These are phyloP conservation scores for Thymelicus lineola DNA, from an alignment of 2,888 invertebrate genomes.

Conservation along the genomic window DNA sequence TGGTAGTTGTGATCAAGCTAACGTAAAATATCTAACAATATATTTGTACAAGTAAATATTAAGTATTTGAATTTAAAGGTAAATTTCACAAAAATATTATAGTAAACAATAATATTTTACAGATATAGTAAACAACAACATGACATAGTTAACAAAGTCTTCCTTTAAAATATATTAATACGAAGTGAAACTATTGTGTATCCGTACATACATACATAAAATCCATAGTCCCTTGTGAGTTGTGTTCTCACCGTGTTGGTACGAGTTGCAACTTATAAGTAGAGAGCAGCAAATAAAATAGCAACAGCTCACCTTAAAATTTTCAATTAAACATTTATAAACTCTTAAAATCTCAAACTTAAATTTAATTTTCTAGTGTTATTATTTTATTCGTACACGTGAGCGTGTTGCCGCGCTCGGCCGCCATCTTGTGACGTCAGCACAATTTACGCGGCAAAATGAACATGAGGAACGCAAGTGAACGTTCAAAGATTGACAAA, in stretches of 20 bases:
- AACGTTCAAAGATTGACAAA: constrained; percentile 40
- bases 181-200: too few species aligned
- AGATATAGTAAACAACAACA: too few species aligned
- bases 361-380: background rate
- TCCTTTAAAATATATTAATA: too few species aligned
- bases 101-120: too few species aligned
- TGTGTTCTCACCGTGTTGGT: background rate
- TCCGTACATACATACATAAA: too few species aligned
- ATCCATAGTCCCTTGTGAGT: too few species aligned
- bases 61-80: constrained; percentile 1
- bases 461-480: constrained; percentile 27
- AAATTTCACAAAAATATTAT: background rate
- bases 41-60: background rate
- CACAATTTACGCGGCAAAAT: constrained; percentile 23
- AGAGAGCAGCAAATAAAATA: background rate
- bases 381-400: background rate
- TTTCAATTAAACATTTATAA: background rate
- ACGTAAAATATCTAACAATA: background rate
- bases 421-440: constrained; percentile 3
- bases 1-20: background rate
- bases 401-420: background rate
- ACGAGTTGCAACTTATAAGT: background rate
- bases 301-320: background rate
- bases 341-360: constrained; percentile 2
- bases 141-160: too few species aligned